Evolutionary conservation across 1,140 invertebrate genomes (phyloP).

Genomic region (Globodera ellingtonae): DNA sequence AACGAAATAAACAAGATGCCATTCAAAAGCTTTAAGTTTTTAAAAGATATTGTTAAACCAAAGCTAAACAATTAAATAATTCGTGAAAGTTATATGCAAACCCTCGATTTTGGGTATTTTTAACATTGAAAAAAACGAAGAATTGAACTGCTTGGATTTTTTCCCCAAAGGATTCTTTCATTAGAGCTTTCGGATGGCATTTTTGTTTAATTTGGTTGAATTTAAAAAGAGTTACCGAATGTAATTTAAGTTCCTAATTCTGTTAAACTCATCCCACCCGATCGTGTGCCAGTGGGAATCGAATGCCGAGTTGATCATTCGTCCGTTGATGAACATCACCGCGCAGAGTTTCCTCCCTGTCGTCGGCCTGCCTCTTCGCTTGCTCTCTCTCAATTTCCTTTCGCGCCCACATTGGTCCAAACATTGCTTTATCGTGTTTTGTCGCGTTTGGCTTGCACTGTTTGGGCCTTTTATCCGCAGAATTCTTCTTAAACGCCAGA

Average conservation of each 20-base stretch:
- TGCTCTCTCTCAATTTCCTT: constrained; percentile 22
- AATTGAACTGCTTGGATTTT: no score
- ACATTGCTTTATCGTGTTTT: constrained; percentile 34
- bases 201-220: no score
- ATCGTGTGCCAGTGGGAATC: constrained; percentile 24
- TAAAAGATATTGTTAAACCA: no score
- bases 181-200: no score
- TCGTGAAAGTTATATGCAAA: no score
- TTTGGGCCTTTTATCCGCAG: background rate
- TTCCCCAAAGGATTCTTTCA: no score
- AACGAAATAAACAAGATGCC: no score
- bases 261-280: background rate
- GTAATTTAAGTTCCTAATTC: background rate
- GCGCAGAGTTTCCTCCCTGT: background rate
- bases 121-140: no score
- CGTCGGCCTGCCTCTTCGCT: background rate
- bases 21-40: no score
- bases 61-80: no score
- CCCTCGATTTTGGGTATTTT: no score
- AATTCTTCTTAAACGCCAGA: background rate
- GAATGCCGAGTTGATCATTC: background rate
- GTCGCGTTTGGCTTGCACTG: background rate
- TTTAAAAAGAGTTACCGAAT: no score
- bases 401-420: constrained; percentile 33
- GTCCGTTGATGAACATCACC: background rate